Evolutionary conservation across 2,888 invertebrate genomes (phyloP), one percentile per base, ranked within the genome.

Genomic region (Stenchaetothrips biformis): DNA sequence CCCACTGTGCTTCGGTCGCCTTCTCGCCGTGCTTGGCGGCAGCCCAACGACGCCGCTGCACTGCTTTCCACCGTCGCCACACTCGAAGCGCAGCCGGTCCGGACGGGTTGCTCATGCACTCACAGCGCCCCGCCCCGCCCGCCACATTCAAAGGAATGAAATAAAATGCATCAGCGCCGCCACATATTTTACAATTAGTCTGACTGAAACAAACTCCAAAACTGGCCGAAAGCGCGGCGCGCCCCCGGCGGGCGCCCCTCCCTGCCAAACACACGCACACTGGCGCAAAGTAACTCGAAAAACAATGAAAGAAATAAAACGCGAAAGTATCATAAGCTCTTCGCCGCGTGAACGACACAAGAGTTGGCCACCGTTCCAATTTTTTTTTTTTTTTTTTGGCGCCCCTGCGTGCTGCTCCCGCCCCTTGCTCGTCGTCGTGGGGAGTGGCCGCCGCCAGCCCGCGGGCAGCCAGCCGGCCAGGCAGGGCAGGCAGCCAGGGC

Each of bases 121-220:
- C 4, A 13, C 53, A 53, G 16, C 13, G 53, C 53, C 16, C 53
- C 53, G 53, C 53, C 53, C 13, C 53, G 67, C 67, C 53, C 25
- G 21, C 11, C 67, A 74, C 7, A 74, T 74, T 53, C 53, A 74
- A 74, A 74, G 67, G 25, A 74, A 74, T 74, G 25, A 74, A 74
- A 74, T 74, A 74, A 74, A 74, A 74, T 25, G 67, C 25, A 25
- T n/a, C n/a, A 37, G 37, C 37, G 37, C 37, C 37, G 37, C 37
- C 67, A 74, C 67, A 74, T 74, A 74, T 74, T 74, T 74, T 74
- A 74, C 67, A 74, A 74, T 74, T 74, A 74, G 67, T 21, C 67
- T 37, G 37, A 37, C 37, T 37, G 37, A 37, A 37, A 37, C 37
- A 37, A 37, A 37, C 37, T 37, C 37, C 37, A 37, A 37, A 37